Evolutionary conservation across 1,140 invertebrate species (phyloP), one percentile per base, ranked within the genome.

Genomic region (Rhizoglyphus robini): DNA sequence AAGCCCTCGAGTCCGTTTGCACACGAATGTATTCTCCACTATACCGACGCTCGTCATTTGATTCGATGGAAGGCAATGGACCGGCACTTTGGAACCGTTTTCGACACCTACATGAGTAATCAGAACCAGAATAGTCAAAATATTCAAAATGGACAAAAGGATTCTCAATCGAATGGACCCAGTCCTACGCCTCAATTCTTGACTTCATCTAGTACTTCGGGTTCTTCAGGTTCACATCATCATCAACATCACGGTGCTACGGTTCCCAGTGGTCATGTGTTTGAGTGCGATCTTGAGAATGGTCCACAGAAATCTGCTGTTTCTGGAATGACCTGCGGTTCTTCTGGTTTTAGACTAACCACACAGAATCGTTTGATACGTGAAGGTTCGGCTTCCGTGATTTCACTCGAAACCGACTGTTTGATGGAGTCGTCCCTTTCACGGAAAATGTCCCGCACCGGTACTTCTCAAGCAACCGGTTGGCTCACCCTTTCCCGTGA

Each of bases 21-120:
- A 18, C 41, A 48, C 25, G 63, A 64, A 57, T 64, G 63, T 57
- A 20, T 48, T 13, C 18, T 1, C n/a, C 63, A 64, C 41, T 64
- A 49, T 15, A 49, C 13, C 8, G 47, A 48, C 27, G 4, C 20
- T 25, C 20, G 46, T 27, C 63, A 51, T 57, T n/a, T 54, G 8
- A 27, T 64, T 51, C 46, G n/a, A 18, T 64, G 20, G 20, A 2
- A 57, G 11, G 48, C 46, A 4, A 1, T 49, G 15, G 18, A 48
- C 1, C 4, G 29, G 31, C 31, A 49, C 29, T 64, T 64, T 38
- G 63, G 63, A 11, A 48, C 63, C 2, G 46, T 64, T 15, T 4
- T 64, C 3, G 63, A 64, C 20, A 64, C 1, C 27, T 64, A 8
- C 23, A 11, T 47, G 36, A 5, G 32, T 11, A 8, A 41, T 41